Base-by-base conservation (phyloP, 2,113 vertebrate species). In the Thunnus maccoyii region DNA sequence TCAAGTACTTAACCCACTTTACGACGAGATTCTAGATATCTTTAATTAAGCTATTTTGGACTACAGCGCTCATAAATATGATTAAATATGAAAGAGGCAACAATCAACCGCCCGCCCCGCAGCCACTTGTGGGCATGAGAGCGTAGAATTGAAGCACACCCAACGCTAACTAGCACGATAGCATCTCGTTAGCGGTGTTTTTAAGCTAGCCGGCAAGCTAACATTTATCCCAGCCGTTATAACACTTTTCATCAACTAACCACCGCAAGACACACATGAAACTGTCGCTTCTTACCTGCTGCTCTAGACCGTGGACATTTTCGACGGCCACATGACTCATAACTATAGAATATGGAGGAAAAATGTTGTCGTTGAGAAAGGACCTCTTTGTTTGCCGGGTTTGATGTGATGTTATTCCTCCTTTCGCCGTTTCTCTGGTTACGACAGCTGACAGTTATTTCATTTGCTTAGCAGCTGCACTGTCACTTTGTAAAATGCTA, bases 261-360 rank as follows among this genome's bases (percentile, higher is more conserved):
- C 48, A 17, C 18, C 22, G 74, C 57, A 64, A 44, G n/a, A 74
- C 73, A 27, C 18, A 60, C 7, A 66, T 4, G 9, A 52, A 61
- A 65, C n/a, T 3, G 51, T 18, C 61, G 15, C 2, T 1, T 17
- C 96, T 96, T 86, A 98, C 98, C 97, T 98, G 97, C 97, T 98
- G 97, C 90, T 99, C 97, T 95, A 99, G 97, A 96, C 96, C 94
- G 95, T 97, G 97, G 92, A 96, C 96, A 97, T 96, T 97, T 93
- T 98, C 97, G 91, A 97, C 96, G 93, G 97, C 96, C 98, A 98
- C 98, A 97, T 98, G 98, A 99, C 97, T 99, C 97, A 99, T 99
- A 97, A 97, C 97, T 97, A 97, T 95, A 93, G 96, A 95, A 94
- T 95, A 96, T 90, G 92, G 95, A 94, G 95, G 95, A 93, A 87